Base-by-base conservation (phyloP, 2,797 vertebrate species). In the Typhlichthys subterraneus region DNA sequence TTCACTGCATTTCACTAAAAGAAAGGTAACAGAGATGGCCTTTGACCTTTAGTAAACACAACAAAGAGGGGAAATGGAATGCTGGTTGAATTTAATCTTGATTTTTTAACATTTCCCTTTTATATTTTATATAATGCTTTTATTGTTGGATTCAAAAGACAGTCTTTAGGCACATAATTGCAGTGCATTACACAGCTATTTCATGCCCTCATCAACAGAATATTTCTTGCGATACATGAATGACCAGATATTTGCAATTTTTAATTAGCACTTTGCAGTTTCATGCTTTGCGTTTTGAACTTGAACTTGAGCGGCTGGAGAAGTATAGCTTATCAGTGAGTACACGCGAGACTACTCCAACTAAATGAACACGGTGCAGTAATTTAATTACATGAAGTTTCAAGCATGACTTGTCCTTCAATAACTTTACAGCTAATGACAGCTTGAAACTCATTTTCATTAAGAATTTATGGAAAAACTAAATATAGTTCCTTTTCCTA, bases 341-440 rank as follows among this genome's bases (percentile, higher is more conserved):
- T 2, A 38, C 61, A 67, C 42, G 47, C 54, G 7, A 62, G 53
- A 67, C 15, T 48, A 58, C 5, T 14, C 11, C 15, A 54, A 54
- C 45, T 23, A 60, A 73, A 61, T 67, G 42, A 60, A 64, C 46
- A 63, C 19, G 42, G 31, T 75, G 57, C 29, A 65, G 48, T 67
- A 68, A 63, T 63, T 73, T 61, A 67, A 72, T 69, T 72, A 83
- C 70, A 54, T 57, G 62, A 65, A 52, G 52, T 65, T 58, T 4
- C 33, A 55, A 70, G 64, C 54, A 45, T 68, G 69, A 80, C 63
- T 73, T 74, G 60, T 69, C 64, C 59, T 56, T 72, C 67, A 70
- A 48, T n/a, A 57, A 51, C 53, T 66, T 13, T 8, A 66, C 63
- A 72, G 79, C 76, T 80, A 80, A 79, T 82, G 66, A 49, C 53